These are phyloP conservation scores for Rhea pennata DNA, from an alignment of 2,113 vertebrate genomes.

Conservation along the genomic window DNA sequence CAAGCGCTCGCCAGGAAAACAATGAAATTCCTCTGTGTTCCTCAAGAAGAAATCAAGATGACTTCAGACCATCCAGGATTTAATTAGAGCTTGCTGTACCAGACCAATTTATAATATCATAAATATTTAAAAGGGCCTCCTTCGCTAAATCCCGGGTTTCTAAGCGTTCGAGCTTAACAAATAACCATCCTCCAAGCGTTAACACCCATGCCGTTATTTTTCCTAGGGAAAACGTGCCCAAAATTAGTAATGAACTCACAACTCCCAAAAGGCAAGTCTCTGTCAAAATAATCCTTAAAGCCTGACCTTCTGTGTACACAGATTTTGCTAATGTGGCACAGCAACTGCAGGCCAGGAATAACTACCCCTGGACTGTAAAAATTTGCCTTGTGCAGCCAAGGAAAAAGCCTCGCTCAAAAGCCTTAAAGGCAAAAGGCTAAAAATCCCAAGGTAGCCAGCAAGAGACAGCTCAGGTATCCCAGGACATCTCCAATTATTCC, in stretches of 20 bases:
- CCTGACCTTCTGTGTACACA: accelerated
- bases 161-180: not conserved
- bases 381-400: not conserved
- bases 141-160: not conserved
- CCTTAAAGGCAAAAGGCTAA: not conserved
- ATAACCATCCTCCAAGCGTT: not conserved
- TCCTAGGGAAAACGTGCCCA: not conserved
- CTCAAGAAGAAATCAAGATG: not conserved
- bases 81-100: not conserved
- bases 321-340: not conserved
- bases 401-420: not conserved
- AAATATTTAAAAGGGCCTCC: not conserved
- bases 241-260: not conserved
- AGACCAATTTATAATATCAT: not conserved
- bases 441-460: not conserved
- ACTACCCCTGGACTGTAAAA: not conserved
- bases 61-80: not conserved
- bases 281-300: not conserved
- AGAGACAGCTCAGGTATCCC: not conserved
- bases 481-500: not conserved
- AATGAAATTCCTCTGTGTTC: not conserved
- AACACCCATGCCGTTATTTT: not conserved
- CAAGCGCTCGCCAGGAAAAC: not conserved
- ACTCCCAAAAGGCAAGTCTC: not conserved
- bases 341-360: not conserved